Evolutionary conservation across 2,888 invertebrate species (phyloP), one percentile per base, ranked within the genome.

Genomic region (Halictus ligatus): DNA sequence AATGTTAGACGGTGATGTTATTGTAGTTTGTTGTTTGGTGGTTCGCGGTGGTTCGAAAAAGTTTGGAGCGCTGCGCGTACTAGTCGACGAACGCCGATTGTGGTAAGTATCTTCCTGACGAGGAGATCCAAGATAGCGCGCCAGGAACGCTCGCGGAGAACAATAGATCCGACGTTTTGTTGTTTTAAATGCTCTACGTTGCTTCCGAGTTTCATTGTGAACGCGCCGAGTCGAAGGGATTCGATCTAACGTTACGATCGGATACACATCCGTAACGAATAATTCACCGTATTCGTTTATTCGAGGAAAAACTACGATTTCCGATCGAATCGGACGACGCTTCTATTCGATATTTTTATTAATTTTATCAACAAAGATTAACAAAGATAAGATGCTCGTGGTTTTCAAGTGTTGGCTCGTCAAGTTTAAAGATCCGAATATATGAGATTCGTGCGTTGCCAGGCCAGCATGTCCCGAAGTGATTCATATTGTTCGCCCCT

Each of bases 401-500:
- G 50, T 50, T 18, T 50, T 18, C 18, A 50, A 50, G 50, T 18
- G 35, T 35, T 35, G 5, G 0, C 35, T 35, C 21, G 50, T 2
- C 21, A 8, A 50, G 21, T 21, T 21, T 21, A 18, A 54, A 10
- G 54, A 21, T 3, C 10, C 8, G 2, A 21, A 54, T 10, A 54
- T 54, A 8, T 10, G 8, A 21, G 54, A 54, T 21, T 54, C 10
- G 2, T 54, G 21, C 21, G 0, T 54, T 54, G 10, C 54, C 54
- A 54, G 10, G 21, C 21, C 46, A 46, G 10, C 2, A 12, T 54
- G 21, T 54, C 54, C 10, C 10, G 58, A 18, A 78, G 43, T 76
- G 86, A 86, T 75, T 81, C 80, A 81, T 85, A 75, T 85, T 58
- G 71, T 81, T 75, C 73, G 46, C 40, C 48, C 74, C 54, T 29